A percentile compares a stretch with the other conserved stretches of the same genome.
These are phyloP conservation scores for Elegia similella DNA, from an alignment of 2,888 invertebrate species.

Conservation along the genomic window DNA sequence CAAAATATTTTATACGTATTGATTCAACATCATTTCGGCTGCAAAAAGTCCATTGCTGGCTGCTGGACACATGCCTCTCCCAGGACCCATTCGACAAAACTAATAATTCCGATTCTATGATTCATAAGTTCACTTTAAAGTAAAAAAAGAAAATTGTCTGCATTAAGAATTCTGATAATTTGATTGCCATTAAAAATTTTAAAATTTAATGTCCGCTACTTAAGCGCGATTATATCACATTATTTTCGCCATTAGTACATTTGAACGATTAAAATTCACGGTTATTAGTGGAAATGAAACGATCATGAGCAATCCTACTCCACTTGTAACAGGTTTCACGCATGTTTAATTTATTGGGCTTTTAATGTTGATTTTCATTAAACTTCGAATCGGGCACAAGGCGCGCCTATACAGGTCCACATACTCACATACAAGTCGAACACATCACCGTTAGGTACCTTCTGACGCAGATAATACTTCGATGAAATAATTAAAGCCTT, in stretches of 20 bases:
- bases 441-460: conserved; percentile 39
- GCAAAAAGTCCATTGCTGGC: too few species aligned
- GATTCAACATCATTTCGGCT: too few species aligned
- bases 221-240: not conserved
- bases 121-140: too few species aligned
- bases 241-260: not conserved
- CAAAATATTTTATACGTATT: too few species aligned
- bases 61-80: too few species aligned
- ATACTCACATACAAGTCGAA: conserved; percentile 24
- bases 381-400: conserved; percentile 9
- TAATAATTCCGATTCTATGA: too few species aligned
- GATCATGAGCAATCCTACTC: not conserved
- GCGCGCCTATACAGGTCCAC: conserved; percentile 18
- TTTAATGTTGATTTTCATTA: conserved; percentile 13
- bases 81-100: too few species aligned
- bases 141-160: not conserved
- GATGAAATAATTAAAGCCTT: conserved; percentile 33
- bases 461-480: conserved; percentile 31
- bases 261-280: not conserved
- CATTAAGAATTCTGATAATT: not conserved
- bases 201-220: too few species aligned
- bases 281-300: not conserved
- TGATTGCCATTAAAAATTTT: too few species aligned
- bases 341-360: conserved; percentile 22
- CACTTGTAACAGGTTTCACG: conserved; percentile 19